Base-by-base conservation (phyloP, 2,888 invertebrate species). In the Drosophila hamatofila region DNA sequence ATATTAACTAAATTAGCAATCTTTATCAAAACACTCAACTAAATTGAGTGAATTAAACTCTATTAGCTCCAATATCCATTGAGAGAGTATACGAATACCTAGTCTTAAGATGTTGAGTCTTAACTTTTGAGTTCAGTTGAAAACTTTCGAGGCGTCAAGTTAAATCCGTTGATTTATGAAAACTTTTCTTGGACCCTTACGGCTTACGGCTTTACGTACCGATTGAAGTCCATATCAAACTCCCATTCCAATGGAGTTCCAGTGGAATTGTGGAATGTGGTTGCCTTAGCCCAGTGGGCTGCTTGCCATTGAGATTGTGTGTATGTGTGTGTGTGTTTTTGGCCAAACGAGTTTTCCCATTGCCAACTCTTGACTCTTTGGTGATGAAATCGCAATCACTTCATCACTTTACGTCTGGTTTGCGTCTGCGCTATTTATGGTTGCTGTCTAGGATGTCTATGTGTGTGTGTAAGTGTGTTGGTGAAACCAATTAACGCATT, bases 401-500 rank as follows among this genome's bases (percentile, higher is more conserved):
- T 78, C 49, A 69, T 72, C 77, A 62, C 21, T 46, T 56, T 39
- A 49, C 5, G 78, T 73, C 60, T 78, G 77, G 78, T 70, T 78
- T 39, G 67, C 23, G 78, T 74, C 74, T 67, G 25, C 11, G 48
- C 63, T 77, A 56, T 55, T 60, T 25, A 57, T 60, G 72, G 81
- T 74, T 74, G 39, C 33, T 60, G 75, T 73, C 75, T 64, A 18
- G 12, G 70, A 71, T 42, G 42, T 71, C 3, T 33, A 11, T 30
- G n/a, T 3, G n/a, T 27, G 21, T 30, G 27, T 42, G 30, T 42
- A 23, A 70, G 25, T 48, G 48, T 48, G 48, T 48, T 51, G 68
- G 63, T 54, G 63, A 75, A 80, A 83, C 84, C 87, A 84, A 84
- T 86, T 86, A 86, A 83, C 78, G 81, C 78, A 86, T 81, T 75